Conservation (phyloP, 2,888 invertebrate genomes). For the Leucophenga montana region DNA sequence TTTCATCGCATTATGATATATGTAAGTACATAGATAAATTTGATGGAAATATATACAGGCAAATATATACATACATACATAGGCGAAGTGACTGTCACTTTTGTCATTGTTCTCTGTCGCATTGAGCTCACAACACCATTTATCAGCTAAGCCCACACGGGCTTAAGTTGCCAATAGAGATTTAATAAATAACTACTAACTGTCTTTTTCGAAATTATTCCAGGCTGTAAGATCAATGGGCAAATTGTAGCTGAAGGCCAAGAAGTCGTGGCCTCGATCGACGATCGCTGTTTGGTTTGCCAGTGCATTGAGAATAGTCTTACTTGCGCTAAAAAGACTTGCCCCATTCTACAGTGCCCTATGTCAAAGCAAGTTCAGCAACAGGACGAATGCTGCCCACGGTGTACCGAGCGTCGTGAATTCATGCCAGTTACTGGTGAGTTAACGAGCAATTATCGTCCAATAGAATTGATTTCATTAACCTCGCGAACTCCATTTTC, state of each 20-base stretch:
- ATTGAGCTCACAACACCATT: no score
- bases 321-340: conserved; percentile 88
- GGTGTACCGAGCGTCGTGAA: conserved; percentile 72
- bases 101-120: no score
- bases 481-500: not conserved
- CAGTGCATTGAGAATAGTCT: conserved; percentile 82
- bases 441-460: conserved; percentile 25
- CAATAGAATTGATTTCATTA: not conserved
- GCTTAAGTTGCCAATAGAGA: not conserved
- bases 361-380: conserved; percentile 79
- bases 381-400: conserved; percentile 86
- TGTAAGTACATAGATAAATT: no score
- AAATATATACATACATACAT: no score
- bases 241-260: conserved; percentile 86
- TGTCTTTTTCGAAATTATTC: conserved; percentile 33
- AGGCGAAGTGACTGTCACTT: no score
- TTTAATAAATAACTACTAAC: not conserved
- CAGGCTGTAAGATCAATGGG: conserved; percentile 88
- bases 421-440: conserved; percentile 71
- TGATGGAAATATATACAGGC: no score
- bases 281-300: conserved; percentile 90
- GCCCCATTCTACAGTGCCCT: conserved; percentile 91
- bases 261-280: conserved; percentile 83
- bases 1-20: conserved; percentile 1
- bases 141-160: not conserved